Evolutionary conservation across 2,797 vertebrate species (phyloP).

Genomic region (Tokudaia tokunoshimensis): DNA sequence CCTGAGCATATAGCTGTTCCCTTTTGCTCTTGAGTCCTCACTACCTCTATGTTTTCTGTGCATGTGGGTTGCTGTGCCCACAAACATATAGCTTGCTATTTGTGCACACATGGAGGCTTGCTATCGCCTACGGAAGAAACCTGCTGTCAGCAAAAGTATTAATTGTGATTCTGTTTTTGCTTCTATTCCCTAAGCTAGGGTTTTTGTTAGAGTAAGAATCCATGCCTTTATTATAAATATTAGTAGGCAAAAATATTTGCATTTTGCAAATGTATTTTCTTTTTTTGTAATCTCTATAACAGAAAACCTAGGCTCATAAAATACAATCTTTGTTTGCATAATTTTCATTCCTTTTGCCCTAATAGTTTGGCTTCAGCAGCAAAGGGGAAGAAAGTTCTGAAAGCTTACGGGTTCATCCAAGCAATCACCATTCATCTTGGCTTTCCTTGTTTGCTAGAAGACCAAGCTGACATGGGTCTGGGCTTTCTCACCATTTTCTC

Average conservation of each 20-base stretch:
- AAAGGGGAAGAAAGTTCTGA: conserved; percentile 62
- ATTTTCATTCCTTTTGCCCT: conserved; percentile 58
- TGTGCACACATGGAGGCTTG: not conserved
- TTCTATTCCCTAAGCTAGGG: conserved; percentile 56
- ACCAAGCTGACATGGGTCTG: conserved; percentile 62
- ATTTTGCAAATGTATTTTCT: conserved; percentile 58
- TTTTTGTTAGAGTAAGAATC: conserved; percentile 72
- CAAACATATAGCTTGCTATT: not conserved
- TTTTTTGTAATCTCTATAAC: conserved; percentile 57
- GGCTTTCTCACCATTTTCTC: conserved; percentile 70
- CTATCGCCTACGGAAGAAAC: conserved; percentile 52
- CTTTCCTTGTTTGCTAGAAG: conserved; percentile 60
- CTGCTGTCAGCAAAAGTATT: conserved; percentile 60
- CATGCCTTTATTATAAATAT: conserved; percentile 73
- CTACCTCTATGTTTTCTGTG: not conserved
- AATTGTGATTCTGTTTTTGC: conserved; percentile 68
- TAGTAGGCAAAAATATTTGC: conserved; percentile 71
- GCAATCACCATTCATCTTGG: conserved; percentile 68
- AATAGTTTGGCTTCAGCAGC: conserved; percentile 40
- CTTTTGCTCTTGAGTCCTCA: not conserved
- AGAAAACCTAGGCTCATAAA: conserved; percentile 57
- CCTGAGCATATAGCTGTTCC: not conserved
- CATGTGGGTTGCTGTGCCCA: not conserved
- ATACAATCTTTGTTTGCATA: conserved; percentile 66
- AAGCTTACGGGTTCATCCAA: conserved; percentile 58